Base-by-base conservation (phyloP, 2,113 vertebrate species). In the Odocoileus virginianus region DNA sequence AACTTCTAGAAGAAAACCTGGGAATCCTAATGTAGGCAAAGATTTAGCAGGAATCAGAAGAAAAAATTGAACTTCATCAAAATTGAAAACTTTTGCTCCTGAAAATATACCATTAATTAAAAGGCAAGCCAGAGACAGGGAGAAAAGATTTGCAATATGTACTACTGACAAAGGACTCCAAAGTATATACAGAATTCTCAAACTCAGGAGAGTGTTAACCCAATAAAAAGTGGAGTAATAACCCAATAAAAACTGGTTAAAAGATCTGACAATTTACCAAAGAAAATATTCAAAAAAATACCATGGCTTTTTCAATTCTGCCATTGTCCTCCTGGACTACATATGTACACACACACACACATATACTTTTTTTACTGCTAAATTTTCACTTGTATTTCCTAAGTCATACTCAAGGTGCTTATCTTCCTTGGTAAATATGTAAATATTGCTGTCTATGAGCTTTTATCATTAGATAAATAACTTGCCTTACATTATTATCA, bases 1-100 rank as follows among this genome's bases (percentile, higher is more conserved):
- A 96, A 64, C 17, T 86, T 96, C 54, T 45, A 57, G 79, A 83
- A 79, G 21, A 95, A 97, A 94, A 94, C 45, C 43, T 28, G 17
- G 17, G 10, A 82, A 61, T 96, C 6, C 84, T 50, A 58, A 27
- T 43, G 8, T 79, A 58, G 40, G 54, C 33, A 64, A 95, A 50
- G 3, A 58, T 74, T 74, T 74, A 50, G 14, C 15, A 92, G 47
- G 12, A 95, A 19, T 57, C 25, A 60, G 33, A 83, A 54, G 28
- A 28, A 91, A 55, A 88, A 30, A 91, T 2, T 83, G 82, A 23
- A 89, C 50, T 67, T 84, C 2, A 84, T 40, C 76, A 93, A 87
- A 89, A 92, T 81, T 91, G 14, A 91, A 93, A 92, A 43, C 5
- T 43, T 61, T 64, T 74, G 15, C 33, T 40, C 15, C 27, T 79